Evolutionary conservation across 2,113 vertebrate species (phyloP).

Genomic region (Trogon melanurus): DNA sequence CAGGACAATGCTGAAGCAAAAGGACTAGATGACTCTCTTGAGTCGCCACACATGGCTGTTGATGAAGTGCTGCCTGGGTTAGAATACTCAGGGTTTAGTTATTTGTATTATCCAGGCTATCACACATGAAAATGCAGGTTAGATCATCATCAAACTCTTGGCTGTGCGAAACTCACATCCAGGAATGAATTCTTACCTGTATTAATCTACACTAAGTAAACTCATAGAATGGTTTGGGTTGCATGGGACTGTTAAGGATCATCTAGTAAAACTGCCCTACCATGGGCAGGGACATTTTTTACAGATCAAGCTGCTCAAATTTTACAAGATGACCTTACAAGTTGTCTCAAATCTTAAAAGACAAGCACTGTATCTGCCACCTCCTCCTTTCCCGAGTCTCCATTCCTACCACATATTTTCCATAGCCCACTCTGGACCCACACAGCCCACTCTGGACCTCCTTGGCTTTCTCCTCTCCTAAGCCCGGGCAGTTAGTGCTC

Average conservation of each 20-base stretch:
- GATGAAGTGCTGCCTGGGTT: not conserved
- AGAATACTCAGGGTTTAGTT: not conserved
- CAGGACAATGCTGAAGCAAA: not conserved
- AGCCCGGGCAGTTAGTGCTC: not conserved
- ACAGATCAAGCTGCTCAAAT: not conserved
- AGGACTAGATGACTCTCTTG: not conserved
- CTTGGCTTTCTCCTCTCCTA: not conserved
- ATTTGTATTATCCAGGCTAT: not conserved
- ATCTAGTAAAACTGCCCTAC: not conserved
- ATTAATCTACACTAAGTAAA: not conserved
- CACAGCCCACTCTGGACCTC: not conserved
- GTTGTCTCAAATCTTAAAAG: not conserved
- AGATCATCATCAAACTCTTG: not conserved
- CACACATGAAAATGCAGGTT: not conserved
- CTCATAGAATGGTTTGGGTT: not conserved
- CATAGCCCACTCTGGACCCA: not conserved
- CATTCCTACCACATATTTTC: not conserved
- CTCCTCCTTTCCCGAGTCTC: not conserved
- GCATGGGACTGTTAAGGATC: not conserved
- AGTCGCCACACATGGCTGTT: not conserved
- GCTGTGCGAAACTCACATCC: not conserved
- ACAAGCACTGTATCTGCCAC: not conserved
- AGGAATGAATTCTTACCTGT: not conserved
- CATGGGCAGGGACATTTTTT: not conserved
- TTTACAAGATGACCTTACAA: not conserved